Base-by-base conservation (phyloP, 2,888 invertebrate genomes). In the Arctia plantaginis region DNA sequence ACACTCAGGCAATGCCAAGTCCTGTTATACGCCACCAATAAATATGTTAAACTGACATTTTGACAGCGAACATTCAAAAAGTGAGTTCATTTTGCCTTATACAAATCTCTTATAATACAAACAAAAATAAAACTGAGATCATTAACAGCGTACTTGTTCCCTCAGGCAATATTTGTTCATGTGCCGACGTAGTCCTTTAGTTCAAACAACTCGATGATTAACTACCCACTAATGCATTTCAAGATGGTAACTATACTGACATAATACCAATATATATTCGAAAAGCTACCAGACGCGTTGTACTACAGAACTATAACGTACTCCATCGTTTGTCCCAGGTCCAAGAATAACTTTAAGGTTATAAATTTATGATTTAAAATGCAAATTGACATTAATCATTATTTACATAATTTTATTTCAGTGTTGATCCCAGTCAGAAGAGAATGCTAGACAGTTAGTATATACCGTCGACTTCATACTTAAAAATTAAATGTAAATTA, bases 121-220 rank as follows among this genome's bases (percentile, higher is more conserved):
- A 89, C 83, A 87, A 82, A 85, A 79, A 79, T 75, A 75, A 72
- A 72, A 67, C 30, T 70, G 66, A 67, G 69, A 75, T 71, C 70
- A 68, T 70, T 71, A 75, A 71, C 72, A 55, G 69, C 69, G 71
- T 51, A 59, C 75, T 72, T 89, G 87, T 88, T 90, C 85, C 84
- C 76, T 80, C 75, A 80, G 89, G 79, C 87, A 91, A 89, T 89
- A 89, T 90, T 90, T 90, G 87, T 80, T 73, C 81, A 83, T 83
- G 83, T 83, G 44, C 83, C 81, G 85, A 86, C 86, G 82, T 84
- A 85, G 86, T 82, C 68, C 82, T 84, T 81, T 81, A 79, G 78
- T 82, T 79, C 81, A 89, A 90, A 90, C 84, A 81, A 83, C 84
- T 84, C 80, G 87, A 88, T 89, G 89, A 90, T 89, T 90, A 89